phyloP scores from a whole-genome alignment of 2,888 invertebrate genomes.

The Gisinianus flammeolus region DNA sequence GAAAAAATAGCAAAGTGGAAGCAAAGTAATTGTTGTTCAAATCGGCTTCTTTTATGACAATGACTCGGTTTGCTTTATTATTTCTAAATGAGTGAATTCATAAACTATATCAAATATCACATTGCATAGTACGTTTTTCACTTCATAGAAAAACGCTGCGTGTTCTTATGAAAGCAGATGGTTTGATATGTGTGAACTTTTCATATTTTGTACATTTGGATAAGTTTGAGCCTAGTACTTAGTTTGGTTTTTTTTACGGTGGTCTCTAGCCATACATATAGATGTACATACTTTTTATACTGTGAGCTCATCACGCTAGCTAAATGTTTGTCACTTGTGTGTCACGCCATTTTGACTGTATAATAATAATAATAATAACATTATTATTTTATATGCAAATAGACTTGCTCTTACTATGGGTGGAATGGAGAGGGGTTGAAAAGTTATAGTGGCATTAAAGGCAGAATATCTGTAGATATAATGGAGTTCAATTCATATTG shows the following conservation, averaged over 20 bases:
- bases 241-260: too few relatives aligned
- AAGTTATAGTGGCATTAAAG: too few relatives aligned
- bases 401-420: too few relatives aligned
- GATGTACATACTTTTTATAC: background rate
- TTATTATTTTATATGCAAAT: too few relatives aligned
- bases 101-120: background rate
- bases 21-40: slow-evolving; percentile 6
- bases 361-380: too few relatives aligned
- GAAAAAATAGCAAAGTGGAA: slow-evolving; percentile 20
- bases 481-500: too few relatives aligned
- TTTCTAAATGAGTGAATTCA: background rate
- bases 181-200: background rate
- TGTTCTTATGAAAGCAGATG: background rate
- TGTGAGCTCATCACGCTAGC: background rate
- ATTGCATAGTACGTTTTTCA: background rate
- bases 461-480: too few relatives aligned
- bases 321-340: background rate
- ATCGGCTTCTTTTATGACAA: background rate
- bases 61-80: slow-evolving; percentile 14
- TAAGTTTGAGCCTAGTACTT: too few relatives aligned
- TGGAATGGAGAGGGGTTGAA: too few relatives aligned
- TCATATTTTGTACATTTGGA: background rate
- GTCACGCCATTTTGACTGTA: background rate
- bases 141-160: background rate
- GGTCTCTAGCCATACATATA: background rate